Conservation (phyloP, 1,140 invertebrate species). For the Campodea augens region DNA sequence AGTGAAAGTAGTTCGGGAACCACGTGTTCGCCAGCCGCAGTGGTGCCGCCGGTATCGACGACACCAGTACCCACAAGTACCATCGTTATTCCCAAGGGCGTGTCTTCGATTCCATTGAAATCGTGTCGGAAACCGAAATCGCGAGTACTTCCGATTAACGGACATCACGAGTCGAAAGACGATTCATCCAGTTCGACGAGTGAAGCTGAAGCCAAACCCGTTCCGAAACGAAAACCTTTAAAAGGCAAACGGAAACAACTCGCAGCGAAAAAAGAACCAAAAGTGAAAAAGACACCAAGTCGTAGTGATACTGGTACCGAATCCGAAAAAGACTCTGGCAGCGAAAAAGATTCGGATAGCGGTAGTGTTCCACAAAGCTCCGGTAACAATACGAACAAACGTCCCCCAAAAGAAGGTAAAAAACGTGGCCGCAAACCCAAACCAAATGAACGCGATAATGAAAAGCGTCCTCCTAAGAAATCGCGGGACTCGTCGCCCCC, state of each 20-base stretch:
- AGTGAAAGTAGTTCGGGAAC: too few species aligned
- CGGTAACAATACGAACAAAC: too few species aligned
- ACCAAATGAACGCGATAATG: constrained; percentile 13
- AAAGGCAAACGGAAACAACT: constrained; percentile 49
- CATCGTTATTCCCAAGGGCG: too few species aligned
- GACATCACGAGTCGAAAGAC: constrained; percentile 20
- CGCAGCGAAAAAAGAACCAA: constrained; percentile 15
- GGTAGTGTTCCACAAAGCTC: too few species aligned
- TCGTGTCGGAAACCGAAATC: background rate
- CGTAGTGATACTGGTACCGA: constrained; percentile 41
- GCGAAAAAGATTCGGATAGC: constrained; percentile 37
- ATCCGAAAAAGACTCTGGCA: constrained; percentile 39
- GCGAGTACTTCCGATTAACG: background rate
- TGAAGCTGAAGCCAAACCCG: constrained; percentile 35
- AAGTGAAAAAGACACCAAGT: constrained; percentile 18
- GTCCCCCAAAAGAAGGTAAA: too few species aligned
- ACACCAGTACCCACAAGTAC: background rate
- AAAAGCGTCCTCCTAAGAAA: constrained; percentile 11
- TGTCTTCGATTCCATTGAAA: too few species aligned
- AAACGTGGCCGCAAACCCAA: too few species aligned
- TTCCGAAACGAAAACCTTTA: constrained; percentile 49
- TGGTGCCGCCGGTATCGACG: constrained; percentile 18
- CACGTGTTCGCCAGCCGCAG: constrained; percentile 24
- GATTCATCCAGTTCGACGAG: constrained; percentile 53
- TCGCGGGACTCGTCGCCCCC: constrained; percentile 18